phyloP scores from a whole-genome alignment of 1,140 invertebrate genomes.

The Ridgeia piscesae region DNA sequence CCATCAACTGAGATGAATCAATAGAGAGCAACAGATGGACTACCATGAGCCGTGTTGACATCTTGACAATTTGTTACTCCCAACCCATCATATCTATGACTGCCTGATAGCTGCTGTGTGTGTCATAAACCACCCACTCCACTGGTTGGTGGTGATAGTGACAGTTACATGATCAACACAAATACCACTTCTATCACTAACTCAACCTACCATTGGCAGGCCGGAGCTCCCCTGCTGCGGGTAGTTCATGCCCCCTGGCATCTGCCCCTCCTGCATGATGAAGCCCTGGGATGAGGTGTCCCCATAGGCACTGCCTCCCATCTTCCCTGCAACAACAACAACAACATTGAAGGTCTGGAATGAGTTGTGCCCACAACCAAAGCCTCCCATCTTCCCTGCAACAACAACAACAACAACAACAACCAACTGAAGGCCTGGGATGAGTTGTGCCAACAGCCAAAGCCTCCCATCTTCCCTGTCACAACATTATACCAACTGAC shows the following conservation, averaged over 20 bases:
- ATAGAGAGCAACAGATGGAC: background rate
- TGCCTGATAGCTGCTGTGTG: background rate
- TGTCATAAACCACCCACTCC: background rate
- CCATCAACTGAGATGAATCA: background rate
- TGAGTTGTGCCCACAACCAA: no score
- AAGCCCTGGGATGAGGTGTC: background rate
- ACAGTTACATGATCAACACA: background rate
- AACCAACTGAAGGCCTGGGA: no score
- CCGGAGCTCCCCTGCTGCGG: background rate
- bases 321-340: background rate
- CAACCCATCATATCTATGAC: background rate
- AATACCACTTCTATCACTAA: background rate
- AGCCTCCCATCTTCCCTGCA: no score
- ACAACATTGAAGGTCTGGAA: no score
- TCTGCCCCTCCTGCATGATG: background rate
- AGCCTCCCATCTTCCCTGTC: no score
- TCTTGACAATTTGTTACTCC: background rate
- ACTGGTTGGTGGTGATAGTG: background rate
- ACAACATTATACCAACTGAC: no score
- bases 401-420: no score
- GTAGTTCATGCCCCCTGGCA: background rate
- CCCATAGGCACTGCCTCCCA: background rate
- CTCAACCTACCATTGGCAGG: background rate
- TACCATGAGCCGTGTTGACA: background rate
- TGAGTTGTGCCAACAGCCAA: no score